Percentiles rank a stretch among this genome's conserved stretches.
Evolutionary conservation across 2,888 invertebrate species (phyloP).

Genomic region (Nemurella pictetii): DNA sequence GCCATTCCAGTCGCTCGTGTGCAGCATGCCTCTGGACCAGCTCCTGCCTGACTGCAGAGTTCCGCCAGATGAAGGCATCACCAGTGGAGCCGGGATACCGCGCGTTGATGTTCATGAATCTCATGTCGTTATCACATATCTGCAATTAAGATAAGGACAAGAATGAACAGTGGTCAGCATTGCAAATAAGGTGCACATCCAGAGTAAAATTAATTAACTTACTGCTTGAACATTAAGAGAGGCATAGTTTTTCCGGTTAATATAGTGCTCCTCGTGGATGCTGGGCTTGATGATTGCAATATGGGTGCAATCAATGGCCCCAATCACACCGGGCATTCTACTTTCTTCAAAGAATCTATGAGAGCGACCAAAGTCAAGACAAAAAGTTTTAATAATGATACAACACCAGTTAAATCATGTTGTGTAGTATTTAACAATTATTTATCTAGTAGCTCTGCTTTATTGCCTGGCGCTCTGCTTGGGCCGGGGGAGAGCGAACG

Average conservation of each 20-base stretch:
- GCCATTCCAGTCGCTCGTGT: conserved; percentile 33
- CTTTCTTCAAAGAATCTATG: conserved; percentile 16
- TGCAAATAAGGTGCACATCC: neutral
- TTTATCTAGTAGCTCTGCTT: no score
- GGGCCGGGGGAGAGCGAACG: conserved; percentile 36
- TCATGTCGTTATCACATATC: conserved; percentile 38
- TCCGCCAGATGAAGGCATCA: conserved; percentile 39
- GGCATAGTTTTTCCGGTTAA: conserved; percentile 11
- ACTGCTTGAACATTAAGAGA: conserved; percentile 26
- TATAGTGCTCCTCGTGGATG: conserved; percentile 9
- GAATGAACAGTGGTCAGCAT: neutral
- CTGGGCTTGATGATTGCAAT: conserved; percentile 18
- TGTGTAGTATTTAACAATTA: no score
- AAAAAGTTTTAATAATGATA: no score
- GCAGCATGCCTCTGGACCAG: conserved; percentile 21
- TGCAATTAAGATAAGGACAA: conserved; percentile 22
- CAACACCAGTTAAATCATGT: no score
- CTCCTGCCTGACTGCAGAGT: conserved; percentile 27
- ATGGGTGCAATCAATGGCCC: conserved; percentile 41
- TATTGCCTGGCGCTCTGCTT: no score
- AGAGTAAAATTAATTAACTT: neutral
- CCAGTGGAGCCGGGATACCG: conserved; percentile 41
- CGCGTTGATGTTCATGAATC: conserved; percentile 39
- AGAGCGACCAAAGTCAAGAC: no score
- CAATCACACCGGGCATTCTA: conserved; percentile 35